Evolutionary conservation across 2,113 vertebrate genomes (phyloP).

Genomic region (Pelvicachromis taeniatus): DNA sequence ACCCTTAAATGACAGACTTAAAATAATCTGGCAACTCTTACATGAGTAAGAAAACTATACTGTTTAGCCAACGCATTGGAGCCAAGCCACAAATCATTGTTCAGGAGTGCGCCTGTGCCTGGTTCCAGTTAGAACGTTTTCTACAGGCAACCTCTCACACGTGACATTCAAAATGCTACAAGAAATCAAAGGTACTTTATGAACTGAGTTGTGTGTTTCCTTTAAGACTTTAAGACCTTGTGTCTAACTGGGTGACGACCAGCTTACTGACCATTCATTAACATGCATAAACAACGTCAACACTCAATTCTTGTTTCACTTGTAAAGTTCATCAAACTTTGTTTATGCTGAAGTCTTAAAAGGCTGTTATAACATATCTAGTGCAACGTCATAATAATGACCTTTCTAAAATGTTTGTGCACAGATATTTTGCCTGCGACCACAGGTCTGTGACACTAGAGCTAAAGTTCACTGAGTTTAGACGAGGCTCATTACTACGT

Average conservation of each 20-base stretch:
- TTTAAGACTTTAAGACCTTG: neutral
- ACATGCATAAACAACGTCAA: neutral
- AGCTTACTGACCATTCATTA: neutral
- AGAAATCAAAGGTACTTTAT: conserved; percentile 34
- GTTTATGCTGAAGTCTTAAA: neutral
- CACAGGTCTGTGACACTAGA: neutral
- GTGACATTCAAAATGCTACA: conserved; percentile 45
- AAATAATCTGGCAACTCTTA: conserved; percentile 15
- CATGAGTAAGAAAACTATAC: neutral
- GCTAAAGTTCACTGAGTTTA: neutral
- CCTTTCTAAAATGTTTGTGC: neutral
- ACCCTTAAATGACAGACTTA: neutral
- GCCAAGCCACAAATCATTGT: conserved; percentile 17
- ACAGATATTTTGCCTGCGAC: neutral
- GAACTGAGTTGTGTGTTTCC: neutral
- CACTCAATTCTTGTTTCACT: neutral
- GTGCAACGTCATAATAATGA: neutral
- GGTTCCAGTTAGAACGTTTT: conserved; percentile 14
- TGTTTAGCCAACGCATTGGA: conserved; percentile 1
- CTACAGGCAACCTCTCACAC: conserved; percentile 34
- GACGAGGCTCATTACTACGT: neutral
- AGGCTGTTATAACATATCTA: neutral
- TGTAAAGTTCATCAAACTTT: neutral
- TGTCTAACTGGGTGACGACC: neutral
- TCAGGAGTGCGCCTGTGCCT: neutral